phyloP scores from a whole-genome alignment of 2,888 invertebrate species.

The Molorchus minor region DNA sequence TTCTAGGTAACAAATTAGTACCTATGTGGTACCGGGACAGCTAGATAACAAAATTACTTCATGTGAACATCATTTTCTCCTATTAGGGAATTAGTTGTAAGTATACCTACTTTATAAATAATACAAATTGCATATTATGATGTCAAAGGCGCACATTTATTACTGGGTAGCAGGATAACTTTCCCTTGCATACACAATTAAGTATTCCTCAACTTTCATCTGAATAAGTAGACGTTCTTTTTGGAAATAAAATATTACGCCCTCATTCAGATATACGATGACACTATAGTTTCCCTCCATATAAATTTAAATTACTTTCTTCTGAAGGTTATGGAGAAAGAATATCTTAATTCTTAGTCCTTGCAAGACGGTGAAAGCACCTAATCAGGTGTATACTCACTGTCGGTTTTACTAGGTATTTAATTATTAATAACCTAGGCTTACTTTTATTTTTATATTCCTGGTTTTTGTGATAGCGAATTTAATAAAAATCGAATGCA shows the following conservation, averaged over 20 bases:
- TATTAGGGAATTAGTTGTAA: too few species aligned
- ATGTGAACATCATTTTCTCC: too few species aligned
- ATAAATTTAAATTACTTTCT: constrained; percentile 44
- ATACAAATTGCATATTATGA: constrained; percentile 9
- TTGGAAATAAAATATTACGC: constrained; percentile 38
- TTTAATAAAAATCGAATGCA: not conserved
- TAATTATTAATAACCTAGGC: constrained; percentile 25
- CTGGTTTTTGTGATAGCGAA: not conserved
- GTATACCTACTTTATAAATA: too few species aligned
- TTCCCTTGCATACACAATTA: constrained; percentile 19
- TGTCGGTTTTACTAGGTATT: too few species aligned
- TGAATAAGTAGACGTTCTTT: constrained; percentile 16
- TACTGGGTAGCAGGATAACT: not conserved
- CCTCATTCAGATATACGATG: constrained; percentile 42
- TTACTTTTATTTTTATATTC: constrained; percentile 19
- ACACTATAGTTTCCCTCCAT: constrained; percentile 33
- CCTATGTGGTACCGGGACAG: too few species aligned
- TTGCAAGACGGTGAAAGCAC: constrained; percentile 52
- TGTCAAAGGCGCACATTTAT: not conserved
- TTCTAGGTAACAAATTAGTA: too few species aligned
- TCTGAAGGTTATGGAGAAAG: constrained; percentile 48
- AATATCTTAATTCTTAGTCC: constrained; percentile 45
- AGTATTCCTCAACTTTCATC: constrained; percentile 21
- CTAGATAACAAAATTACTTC: too few species aligned
- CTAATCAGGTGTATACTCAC: constrained; percentile 37